Conservation (phyloP, 2,113 vertebrate species). For the Prunella fulvescens region DNA sequence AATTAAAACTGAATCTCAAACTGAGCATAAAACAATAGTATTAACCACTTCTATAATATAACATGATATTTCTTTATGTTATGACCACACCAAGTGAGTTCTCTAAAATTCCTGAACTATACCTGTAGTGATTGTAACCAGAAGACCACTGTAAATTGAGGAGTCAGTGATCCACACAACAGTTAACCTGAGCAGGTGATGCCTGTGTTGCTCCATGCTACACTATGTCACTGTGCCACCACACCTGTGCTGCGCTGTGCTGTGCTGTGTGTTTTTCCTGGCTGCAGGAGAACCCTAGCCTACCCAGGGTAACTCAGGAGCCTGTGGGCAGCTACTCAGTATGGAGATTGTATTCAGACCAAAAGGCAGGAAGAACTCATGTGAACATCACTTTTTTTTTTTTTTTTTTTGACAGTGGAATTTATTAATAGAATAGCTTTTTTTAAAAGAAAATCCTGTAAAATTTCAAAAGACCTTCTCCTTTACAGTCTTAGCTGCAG, state of each 20-base stretch:
- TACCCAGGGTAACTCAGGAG: neutral
- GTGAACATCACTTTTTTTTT: neutral
- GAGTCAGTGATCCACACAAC: too few species aligned
- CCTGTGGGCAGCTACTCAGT: neutral
- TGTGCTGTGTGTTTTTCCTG: neutral
- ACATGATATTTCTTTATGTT: neutral
- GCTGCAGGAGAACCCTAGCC: neutral
- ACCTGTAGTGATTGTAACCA: neutral
- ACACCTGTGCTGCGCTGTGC: neutral
- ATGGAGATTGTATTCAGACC: neutral
- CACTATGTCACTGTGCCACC: neutral
- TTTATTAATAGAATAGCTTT: neutral
- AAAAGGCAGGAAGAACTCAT: neutral
- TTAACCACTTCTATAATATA: neutral
- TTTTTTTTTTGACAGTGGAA: neutral
- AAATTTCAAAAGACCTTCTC: neutral
- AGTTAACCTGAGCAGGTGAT: neutral
- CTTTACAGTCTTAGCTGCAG: neutral
- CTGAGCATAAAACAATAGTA: neutral
- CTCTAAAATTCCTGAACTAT: neutral
- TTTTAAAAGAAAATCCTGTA: neutral
- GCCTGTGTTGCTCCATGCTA: neutral
- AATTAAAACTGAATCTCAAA: neutral
- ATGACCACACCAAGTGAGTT: neutral
- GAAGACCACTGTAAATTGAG: neutral